phyloP scores from a whole-genome alignment of 2,888 invertebrate species.

The Melanotus villosus region DNA sequence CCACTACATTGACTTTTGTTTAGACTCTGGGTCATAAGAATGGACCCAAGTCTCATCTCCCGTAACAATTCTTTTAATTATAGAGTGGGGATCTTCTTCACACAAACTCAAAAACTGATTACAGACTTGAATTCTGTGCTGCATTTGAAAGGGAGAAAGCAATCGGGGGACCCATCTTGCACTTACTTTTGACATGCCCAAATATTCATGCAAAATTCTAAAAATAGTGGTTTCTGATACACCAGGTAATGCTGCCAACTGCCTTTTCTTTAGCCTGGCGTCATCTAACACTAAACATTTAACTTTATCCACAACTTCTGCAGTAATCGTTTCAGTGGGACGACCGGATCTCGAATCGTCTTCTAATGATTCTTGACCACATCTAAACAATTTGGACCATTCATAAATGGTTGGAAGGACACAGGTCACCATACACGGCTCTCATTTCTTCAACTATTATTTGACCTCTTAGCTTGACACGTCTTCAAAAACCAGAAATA shows the following conservation, averaged over 20 bases:
- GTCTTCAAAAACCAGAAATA: too few relatives aligned
- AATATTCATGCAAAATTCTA: neutral
- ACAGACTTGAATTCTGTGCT: neutral
- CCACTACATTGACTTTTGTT: too few relatives aligned
- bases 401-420: slow-evolving; percentile 3
- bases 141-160: neutral
- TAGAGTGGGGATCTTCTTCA: neutral
- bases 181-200: slow-evolving; percentile 1
- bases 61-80: too few relatives aligned
- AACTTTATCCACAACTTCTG: slow-evolving; percentile 3
- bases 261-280: neutral
- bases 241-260: neutral
- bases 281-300: neutral
- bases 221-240: slow-evolving; percentile 2
- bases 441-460: too few relatives aligned
- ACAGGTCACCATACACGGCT: too few relatives aligned
- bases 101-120: neutral
- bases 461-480: too few relatives aligned
- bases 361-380: slow-evolving; percentile 8
- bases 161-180: neutral
- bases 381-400: neutral
- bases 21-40: too few relatives aligned
- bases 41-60: too few relatives aligned
- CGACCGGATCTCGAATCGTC: slow-evolving; percentile 1
- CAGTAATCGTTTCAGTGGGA: neutral